Base-by-base conservation (phyloP, 2,797 vertebrate genomes). In the Acropternis orthonyx region DNA sequence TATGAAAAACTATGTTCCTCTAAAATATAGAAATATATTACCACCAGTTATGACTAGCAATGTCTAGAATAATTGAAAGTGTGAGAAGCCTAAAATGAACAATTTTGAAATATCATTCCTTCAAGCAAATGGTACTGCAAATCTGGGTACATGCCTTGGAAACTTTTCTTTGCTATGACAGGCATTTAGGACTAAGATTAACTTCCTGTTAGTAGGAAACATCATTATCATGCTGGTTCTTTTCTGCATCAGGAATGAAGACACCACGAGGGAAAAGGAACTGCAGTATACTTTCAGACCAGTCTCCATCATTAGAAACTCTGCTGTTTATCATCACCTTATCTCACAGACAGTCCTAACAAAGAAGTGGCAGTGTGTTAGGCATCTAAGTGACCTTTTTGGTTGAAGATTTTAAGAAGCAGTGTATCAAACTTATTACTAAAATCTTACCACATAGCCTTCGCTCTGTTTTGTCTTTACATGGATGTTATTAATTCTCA, bases 141-240 rank as follows among this genome's bases (percentile, higher is more conserved):
- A 92, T 92, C 48, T 86, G 59, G 30, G 26, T 44, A 49, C 16
- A 30, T 90, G 39, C 30, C 49, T 75, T 85, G 44, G 71, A 96
- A 94, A 63, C 23, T 55, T 79, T 91, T 87, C 36, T 92, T 67
- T 91, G 43, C 63, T 27, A 44, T 71, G 78, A 69, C 66, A 95
- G 71, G 52, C 7, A 3, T 96, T 92, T 96, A 96, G 34, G 78
- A 92, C 63, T 89, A 89, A 84, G 87, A 91, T 93, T 92, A 94
- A 94, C 72, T 94, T 91, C 37, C 37, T 52, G 71, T 87, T 92
- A 85, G 66, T 63, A 15, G 3, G 43, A 90, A 94, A 79, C 44
- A 90, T 84, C 66, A 78, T 93, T 85, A 85, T 93, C 39, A 39
- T 76, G 32, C 73, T 87, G 18, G 9, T 54, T 82, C 51, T 89